These are phyloP conservation scores for Parasteatoda lunata DNA, from an alignment of 2,888 invertebrate genomes.

Conservation along the genomic window DNA sequence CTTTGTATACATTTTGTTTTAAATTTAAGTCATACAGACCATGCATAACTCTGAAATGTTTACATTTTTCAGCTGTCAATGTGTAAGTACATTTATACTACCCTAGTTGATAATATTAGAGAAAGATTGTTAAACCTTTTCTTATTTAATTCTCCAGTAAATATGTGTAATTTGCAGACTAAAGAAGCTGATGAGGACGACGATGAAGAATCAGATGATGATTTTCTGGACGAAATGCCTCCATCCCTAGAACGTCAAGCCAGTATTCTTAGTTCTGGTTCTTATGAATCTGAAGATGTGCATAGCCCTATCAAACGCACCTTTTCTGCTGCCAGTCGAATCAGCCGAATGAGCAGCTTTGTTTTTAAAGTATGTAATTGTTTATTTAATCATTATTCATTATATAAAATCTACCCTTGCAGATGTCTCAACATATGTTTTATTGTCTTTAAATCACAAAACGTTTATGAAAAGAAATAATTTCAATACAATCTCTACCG, in stretches of 20 bases:
- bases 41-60: not conserved
- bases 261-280: slow-evolving; percentile 56
- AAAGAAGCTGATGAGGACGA: slow-evolving; percentile 46
- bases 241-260: slow-evolving; percentile 45
- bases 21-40: not conserved
- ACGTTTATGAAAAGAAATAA: too few species aligned
- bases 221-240: slow-evolving; percentile 39
- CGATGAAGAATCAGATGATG: slow-evolving; percentile 55
- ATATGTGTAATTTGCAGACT: slow-evolving; percentile 18
- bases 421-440: too few species aligned
- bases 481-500: too few species aligned
- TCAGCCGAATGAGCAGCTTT: not conserved
- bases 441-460: too few species aligned
- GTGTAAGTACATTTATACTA: too few species aligned
- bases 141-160: too few species aligned
- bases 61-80: not conserved
- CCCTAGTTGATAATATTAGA: too few species aligned
- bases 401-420: too few species aligned
- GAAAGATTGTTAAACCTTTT: too few species aligned
- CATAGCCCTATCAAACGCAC: slow-evolving; percentile 35
- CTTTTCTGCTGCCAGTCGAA: slow-evolving; percentile 38
- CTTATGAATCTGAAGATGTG: slow-evolving; percentile 46
- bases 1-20: too few species aligned
- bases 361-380: too few species aligned
- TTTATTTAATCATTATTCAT: too few species aligned